These are phyloP conservation scores for Eurystomus glaucurus DNA, from an alignment of 2,797 vertebrate species.

Conservation along the genomic window DNA sequence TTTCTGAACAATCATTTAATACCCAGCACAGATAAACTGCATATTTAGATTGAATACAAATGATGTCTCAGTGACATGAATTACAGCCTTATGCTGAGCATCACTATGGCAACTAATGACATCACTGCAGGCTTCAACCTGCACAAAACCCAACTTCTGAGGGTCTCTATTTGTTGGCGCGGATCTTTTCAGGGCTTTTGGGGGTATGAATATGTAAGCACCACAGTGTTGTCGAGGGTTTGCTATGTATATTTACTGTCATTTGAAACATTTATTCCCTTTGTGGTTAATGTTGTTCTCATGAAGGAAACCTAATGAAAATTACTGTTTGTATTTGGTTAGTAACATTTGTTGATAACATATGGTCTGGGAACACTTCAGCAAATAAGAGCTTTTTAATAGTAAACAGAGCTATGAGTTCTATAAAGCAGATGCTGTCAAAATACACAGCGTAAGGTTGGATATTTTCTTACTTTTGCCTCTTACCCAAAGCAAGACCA, in stretches of 20 bases:
- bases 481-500: constrained; percentile 2
- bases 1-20: constrained; percentile 75
- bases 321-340: constrained; percentile 87
- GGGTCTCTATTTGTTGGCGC: constrained; percentile 48
- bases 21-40: constrained; percentile 57
- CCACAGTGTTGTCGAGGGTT: constrained; percentile 75
- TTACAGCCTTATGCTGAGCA: constrained; percentile 79
- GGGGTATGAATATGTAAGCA: constrained; percentile 47
- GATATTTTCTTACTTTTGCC: constrained; percentile 36
- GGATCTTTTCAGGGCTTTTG: constrained; percentile 62
- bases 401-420: constrained; percentile 85
- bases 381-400: constrained; percentile 88
- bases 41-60: constrained; percentile 80
- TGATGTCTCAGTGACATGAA: constrained; percentile 71
- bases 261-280: constrained; percentile 83
- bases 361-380: constrained; percentile 86
- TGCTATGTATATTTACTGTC: constrained; percentile 74
- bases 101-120: constrained; percentile 86
- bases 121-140: constrained; percentile 77
- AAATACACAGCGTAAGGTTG: constrained; percentile 70
- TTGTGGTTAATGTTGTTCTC: constrained; percentile 80
- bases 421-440: constrained; percentile 82
- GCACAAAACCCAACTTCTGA: constrained; percentile 73
- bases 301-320: constrained; percentile 83
- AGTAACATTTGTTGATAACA: constrained; percentile 87